These are phyloP conservation scores for Diaperis boleti DNA, from an alignment of 2,888 invertebrate genomes.

Conservation along the genomic window DNA sequence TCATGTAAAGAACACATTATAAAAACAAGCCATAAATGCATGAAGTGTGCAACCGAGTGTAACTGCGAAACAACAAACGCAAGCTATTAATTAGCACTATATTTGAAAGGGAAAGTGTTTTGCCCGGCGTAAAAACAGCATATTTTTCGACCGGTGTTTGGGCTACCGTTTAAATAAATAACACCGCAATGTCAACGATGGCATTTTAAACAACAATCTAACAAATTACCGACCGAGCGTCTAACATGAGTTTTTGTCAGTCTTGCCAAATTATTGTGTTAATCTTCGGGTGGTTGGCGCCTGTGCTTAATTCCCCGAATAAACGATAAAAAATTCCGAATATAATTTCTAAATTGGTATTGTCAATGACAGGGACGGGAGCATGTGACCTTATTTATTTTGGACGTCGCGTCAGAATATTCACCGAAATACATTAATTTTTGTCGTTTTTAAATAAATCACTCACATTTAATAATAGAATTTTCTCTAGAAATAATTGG, in stretches of 20 bases:
- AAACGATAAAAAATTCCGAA: constrained; percentile 7
- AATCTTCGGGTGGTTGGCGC: constrained; percentile 8
- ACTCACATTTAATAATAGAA: constrained; percentile 19
- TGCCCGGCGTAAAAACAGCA: not conserved
- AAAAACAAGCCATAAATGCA: not conserved
- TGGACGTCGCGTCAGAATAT: not conserved
- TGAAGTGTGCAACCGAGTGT: constrained; percentile 3
- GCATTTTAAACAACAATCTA: not conserved
- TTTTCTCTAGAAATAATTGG: constrained; percentile 22
- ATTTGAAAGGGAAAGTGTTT: constrained; percentile 16
- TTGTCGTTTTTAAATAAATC: constrained; percentile 23
- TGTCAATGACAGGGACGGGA: not conserved
- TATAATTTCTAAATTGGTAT: not conserved
- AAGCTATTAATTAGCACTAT: constrained; percentile 9
- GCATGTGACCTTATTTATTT: constrained; percentile 8
- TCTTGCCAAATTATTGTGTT: constrained; percentile 12
- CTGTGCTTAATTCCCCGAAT: constrained; percentile 4
- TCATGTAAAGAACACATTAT: not conserved
- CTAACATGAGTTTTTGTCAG: constrained; percentile 11
- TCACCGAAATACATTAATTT: constrained; percentile 19
- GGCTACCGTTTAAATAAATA: not conserved
- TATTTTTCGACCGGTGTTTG: not conserved
- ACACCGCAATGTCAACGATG: not conserved
- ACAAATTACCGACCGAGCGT: constrained; percentile 7
- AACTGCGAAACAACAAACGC: constrained; percentile 7